Evolutionary conservation across 1,140 invertebrate species (phyloP).

Genomic region (Solen grandis): DNA sequence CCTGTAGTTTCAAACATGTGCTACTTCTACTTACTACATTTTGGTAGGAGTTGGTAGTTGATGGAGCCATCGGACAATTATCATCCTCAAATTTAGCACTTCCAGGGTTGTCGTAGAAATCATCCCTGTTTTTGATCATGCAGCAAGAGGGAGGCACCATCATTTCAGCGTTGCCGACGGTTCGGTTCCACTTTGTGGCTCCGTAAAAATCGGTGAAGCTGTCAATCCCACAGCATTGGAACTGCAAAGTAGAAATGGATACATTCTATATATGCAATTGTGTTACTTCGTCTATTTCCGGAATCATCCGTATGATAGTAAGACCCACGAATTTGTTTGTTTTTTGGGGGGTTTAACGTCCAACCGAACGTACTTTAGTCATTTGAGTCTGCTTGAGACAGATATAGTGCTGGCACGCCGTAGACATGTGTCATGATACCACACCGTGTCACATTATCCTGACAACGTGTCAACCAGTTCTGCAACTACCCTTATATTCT

Average conservation of each 20-base stretch:
- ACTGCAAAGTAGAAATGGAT: no score
- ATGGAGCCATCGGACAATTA: neutral
- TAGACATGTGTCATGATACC: no score
- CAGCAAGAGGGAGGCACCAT: slow-evolving; percentile 45
- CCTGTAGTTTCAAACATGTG: neutral
- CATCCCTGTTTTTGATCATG: slow-evolving; percentile 21
- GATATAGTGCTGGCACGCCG: no score
- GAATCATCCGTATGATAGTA: no score
- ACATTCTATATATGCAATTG: no score
- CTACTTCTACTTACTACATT: neutral
- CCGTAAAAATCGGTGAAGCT: slow-evolving; percentile 36
- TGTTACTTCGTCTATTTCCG: no score
- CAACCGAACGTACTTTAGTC: neutral
- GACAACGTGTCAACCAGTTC: no score
- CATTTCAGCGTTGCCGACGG: neutral
- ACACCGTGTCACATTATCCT: no score
- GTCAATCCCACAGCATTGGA: slow-evolving; percentile 57
- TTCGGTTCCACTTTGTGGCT: slow-evolving; percentile 46
- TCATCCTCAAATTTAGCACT: slow-evolving; percentile 23
- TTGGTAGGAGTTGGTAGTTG: slow-evolving; percentile 14
- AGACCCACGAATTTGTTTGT: neutral
- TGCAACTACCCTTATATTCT: no score
- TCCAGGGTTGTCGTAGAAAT: slow-evolving; percentile 14
- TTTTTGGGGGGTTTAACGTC: neutral
- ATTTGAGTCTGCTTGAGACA: no score